Percentiles rank a stretch among this genome's conserved stretches.
Evolutionary conservation across 2,113 vertebrate species (phyloP).

Genomic region (Psilopsiagon aurifrons): DNA sequence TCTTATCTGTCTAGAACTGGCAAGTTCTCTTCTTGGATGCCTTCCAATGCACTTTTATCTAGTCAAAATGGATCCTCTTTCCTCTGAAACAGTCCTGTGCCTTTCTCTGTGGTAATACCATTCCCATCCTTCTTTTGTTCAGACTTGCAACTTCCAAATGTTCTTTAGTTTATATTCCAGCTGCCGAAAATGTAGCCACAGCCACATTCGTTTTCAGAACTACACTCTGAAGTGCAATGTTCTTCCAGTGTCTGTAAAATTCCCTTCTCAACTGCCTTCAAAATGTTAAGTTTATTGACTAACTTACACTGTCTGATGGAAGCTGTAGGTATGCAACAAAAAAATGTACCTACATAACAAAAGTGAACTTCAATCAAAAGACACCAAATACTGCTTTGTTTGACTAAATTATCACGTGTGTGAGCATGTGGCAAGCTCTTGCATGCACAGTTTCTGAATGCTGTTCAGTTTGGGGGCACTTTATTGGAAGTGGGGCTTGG

Average conservation of each 20-base stretch:
- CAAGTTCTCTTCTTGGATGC: background rate
- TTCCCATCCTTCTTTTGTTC: constrained; percentile 20
- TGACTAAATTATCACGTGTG: rapidly evolving
- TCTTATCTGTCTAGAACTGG: background rate
- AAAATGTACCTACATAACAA: background rate
- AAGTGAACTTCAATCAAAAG: background rate
- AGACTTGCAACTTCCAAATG: constrained; percentile 13
- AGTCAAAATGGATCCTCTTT: background rate
- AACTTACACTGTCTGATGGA: background rate
- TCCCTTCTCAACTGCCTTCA: background rate
- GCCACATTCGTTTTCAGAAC: constrained; percentile 11
- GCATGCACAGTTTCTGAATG: background rate
- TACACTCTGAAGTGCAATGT: constrained; percentile 31
- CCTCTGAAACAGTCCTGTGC: background rate
- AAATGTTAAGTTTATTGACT: background rate
- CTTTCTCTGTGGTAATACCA: background rate
- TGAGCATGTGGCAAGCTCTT: background rate
- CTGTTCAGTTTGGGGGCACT: background rate
- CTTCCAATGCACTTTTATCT: background rate
- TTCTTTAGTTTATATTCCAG: background rate
- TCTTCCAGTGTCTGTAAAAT: constrained; percentile 13
- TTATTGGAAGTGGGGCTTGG: background rate
- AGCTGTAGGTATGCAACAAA: background rate
- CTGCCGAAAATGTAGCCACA: background rate
- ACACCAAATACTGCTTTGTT: background rate